Conservation (phyloP, 2,113 vertebrate species). For the Promerops cafer region DNA sequence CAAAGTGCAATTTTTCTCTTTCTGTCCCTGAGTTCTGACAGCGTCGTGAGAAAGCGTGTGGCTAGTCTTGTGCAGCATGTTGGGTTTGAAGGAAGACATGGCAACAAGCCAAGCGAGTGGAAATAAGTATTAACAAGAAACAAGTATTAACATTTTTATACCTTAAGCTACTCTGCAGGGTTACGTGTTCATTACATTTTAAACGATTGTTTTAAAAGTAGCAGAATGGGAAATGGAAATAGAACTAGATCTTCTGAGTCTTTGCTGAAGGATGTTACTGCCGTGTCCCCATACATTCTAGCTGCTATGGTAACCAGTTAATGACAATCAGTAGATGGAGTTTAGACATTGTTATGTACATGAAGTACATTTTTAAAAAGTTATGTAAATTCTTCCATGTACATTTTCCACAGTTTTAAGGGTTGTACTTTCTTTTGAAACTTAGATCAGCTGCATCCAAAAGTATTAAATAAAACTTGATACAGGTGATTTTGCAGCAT, state of each 20-base stretch:
- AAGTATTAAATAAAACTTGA: conserved; percentile 66
- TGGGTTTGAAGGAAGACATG: conserved; percentile 70
- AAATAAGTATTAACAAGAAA: conserved; percentile 40
- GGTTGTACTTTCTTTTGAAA: conserved; percentile 64
- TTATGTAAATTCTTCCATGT: conserved; percentile 69
- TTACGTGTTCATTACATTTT: conserved; percentile 46
- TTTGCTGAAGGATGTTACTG: conserved; percentile 18
- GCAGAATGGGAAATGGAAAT: conserved; percentile 57
- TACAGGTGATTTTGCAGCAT: conserved; percentile 78
- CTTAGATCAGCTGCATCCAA: conserved; percentile 72
- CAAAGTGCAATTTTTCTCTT: not conserved
- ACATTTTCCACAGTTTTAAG: conserved; percentile 67
- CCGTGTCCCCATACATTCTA: conserved; percentile 40
- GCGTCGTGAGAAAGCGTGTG: conserved; percentile 35
- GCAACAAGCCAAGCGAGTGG: conserved; percentile 62
- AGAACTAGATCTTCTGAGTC: conserved; percentile 50
- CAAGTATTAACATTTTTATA: conserved; percentile 23
- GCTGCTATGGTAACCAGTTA: conserved; percentile 64
- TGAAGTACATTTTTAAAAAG: conserved; percentile 61
- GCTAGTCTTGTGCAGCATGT: not conserved
- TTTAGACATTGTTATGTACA: conserved; percentile 68
- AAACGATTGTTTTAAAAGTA: conserved; percentile 33
- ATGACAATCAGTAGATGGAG: conserved; percentile 52
- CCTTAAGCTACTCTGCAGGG: conserved; percentile 60
- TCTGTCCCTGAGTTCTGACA: conserved; percentile 14